A percentile compares a stretch with the other conserved stretches of the same genome.
These are phyloP conservation scores for Exocentrus adspersus DNA, from an alignment of 2,888 invertebrate species.

Conservation along the genomic window DNA sequence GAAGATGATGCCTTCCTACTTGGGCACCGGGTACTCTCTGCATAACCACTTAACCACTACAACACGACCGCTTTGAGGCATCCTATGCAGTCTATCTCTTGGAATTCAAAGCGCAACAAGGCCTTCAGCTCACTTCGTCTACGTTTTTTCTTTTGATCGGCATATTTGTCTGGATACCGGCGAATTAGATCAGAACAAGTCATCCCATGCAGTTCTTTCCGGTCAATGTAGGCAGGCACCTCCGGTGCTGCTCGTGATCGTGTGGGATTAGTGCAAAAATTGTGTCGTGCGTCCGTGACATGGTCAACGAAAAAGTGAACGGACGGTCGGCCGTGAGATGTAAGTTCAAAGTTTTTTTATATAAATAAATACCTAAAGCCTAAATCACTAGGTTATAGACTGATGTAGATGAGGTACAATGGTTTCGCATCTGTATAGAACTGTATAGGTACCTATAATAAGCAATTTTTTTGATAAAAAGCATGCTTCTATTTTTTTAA, in stretches of 20 bases:
- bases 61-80: constrained; percentile 20
- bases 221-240: neutral
- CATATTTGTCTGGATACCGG: constrained; percentile 6
- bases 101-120: constrained; percentile 38
- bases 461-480: too few species aligned
- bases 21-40: constrained; percentile 5
- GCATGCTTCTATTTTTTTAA: too few species aligned
- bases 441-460: too few species aligned
- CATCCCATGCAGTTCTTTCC: neutral
- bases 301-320: neutral
- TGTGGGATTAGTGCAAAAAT: neutral
- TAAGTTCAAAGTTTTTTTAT: neutral
- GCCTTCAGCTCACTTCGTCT: constrained; percentile 23
- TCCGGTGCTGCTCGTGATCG: neutral
- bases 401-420: too few species aligned
- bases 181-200: constrained; percentile 1
- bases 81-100: constrained; percentile 25
- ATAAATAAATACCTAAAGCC: too few species aligned
- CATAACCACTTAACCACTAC: constrained; percentile 34
- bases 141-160: constrained; percentile 8
- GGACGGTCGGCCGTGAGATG: neutral
- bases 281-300: neutral
- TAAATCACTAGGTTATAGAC: too few species aligned
- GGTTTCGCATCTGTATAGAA: too few species aligned
- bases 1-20: constrained; percentile 24